Conservation (phyloP, 2,113 vertebrate species). For the Mixornis gularis region DNA sequence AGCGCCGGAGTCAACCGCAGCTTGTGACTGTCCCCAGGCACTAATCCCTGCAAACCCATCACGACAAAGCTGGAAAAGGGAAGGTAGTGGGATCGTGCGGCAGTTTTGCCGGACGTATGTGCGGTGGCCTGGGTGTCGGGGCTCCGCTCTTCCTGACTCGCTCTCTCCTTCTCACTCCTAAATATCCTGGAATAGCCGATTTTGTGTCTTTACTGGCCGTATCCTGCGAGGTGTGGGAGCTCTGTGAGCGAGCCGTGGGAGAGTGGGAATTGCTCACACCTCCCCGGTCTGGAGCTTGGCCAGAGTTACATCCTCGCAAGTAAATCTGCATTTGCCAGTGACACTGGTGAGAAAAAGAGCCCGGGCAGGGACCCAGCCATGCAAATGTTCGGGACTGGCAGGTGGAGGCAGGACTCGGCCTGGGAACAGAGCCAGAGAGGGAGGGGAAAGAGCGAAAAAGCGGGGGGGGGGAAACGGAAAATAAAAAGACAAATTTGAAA, state of each 20-base stretch:
- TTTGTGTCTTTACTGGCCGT: background rate
- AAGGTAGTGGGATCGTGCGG: rapidly evolving
- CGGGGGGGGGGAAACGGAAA: background rate
- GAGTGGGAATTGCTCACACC: slow-evolving; percentile 15
- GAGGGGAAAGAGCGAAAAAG: background rate
- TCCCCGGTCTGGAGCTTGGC: background rate
- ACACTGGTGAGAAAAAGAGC: slow-evolving; percentile 42
- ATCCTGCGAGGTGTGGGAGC: background rate
- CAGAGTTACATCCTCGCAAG: slow-evolving; percentile 8
- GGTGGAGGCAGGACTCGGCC: slow-evolving; percentile 43
- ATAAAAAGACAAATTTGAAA: background rate
- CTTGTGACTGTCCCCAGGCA: rapidly evolving
- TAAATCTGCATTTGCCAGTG: slow-evolving; percentile 11
- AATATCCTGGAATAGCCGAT: background rate
- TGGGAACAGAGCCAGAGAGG: slow-evolving; percentile 19
- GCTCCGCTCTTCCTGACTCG: rapidly evolving
- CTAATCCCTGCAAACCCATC: background rate
- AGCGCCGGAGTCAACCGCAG: background rate
- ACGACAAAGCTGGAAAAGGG: background rate
- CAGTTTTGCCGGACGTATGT: background rate
- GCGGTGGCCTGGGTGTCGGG: background rate
- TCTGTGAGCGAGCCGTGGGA: background rate
- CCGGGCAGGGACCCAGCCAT: slow-evolving; percentile 34
- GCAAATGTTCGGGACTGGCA: slow-evolving; percentile 37
- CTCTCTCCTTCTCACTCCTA: background rate